Base-by-base conservation (phyloP, 2,113 vertebrate genomes). In the Columba janthina region DNA sequence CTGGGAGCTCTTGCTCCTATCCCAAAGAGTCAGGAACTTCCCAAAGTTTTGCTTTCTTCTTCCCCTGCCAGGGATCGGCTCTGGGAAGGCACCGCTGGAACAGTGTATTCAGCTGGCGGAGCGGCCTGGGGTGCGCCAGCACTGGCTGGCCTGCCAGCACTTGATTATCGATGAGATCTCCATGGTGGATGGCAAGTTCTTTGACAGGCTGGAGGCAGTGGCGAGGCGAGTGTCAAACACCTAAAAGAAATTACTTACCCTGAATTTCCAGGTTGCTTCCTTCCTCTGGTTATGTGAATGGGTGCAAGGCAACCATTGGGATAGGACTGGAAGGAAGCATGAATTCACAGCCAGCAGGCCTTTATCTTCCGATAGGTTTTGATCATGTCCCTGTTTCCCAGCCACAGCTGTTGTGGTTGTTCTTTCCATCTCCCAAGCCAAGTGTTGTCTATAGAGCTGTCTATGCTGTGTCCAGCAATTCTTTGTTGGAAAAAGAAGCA, bases 91-190 rank as follows among this genome's bases (percentile, higher is more conserved):
- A 8, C 98, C 99, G 0, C 96, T 99, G 93, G 98, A 98, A 24
- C 99, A 99, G 87, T 99, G 99, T 38, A 92, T 99, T 42, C 98
- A 99, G 94, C 96, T 99, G 96, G 99, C 99, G 0, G 98, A 99
- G 97, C 96, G 99, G 54, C 98, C 98, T 0, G 98, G 98, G 0
- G 98, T 99, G 62, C 97, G 98, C 34, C 99, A 98, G 95, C 98
- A 99, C 88, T 99, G 99, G 99, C 97, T 98, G 50, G 98, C 94
- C 94, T 99, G 99, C 86, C 98, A 97, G 32, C 98, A 99, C 89
- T 98, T 99, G 42, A 98, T 99, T 97, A 99, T 99, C 0, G 99
- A 99, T 11, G 99, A 99, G 97, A 97, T 99, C 91, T 99, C 99
- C 17, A 99, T 99, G 99, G 99, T 99, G 89, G 99, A 99, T 24